Percentiles rank a stretch among this genome's conserved stretches.
These are phyloP conservation scores for Microplitis manilae DNA, from an alignment of 2,888 invertebrate genomes.

Conservation along the genomic window DNA sequence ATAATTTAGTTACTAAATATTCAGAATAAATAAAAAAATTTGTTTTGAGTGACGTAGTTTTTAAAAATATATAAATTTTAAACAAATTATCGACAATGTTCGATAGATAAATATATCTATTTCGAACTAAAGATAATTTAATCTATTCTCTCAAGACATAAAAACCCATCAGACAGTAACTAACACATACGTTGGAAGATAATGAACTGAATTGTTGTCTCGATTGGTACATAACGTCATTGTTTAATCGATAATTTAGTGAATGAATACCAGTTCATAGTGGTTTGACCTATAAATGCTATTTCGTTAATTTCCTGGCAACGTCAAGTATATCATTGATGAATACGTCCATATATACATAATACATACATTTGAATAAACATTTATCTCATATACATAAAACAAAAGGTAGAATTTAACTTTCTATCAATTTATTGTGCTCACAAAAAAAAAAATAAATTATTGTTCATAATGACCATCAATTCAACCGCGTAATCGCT, in stretches of 20 bases:
- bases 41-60: not conserved
- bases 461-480: too few relatives aligned
- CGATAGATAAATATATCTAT: not conserved
- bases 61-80: not conserved
- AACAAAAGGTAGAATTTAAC: too few relatives aligned
- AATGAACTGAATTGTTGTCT: slow-evolving; percentile 17
- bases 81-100: not conserved
- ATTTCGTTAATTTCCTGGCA: slow-evolving; percentile 22
- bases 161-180: not conserved
- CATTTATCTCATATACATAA: not conserved
- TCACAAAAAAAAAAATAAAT: too few relatives aligned
- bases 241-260: slow-evolving; percentile 21
- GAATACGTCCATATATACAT: not conserved
- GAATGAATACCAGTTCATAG: slow-evolving; percentile 19
- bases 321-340: slow-evolving; percentile 7
- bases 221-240: slow-evolving; percentile 17
- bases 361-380: not conserved
- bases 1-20: not conserved
- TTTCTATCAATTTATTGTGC: too few relatives aligned
- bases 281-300: slow-evolving; percentile 16
- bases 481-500: too few relatives aligned
- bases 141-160: not conserved
- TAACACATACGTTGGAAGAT: not conserved
- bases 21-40: not conserved
- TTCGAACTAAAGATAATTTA: not conserved